Conservation (phyloP, 1,140 invertebrate species). For the Drosophila sp. region DNA sequence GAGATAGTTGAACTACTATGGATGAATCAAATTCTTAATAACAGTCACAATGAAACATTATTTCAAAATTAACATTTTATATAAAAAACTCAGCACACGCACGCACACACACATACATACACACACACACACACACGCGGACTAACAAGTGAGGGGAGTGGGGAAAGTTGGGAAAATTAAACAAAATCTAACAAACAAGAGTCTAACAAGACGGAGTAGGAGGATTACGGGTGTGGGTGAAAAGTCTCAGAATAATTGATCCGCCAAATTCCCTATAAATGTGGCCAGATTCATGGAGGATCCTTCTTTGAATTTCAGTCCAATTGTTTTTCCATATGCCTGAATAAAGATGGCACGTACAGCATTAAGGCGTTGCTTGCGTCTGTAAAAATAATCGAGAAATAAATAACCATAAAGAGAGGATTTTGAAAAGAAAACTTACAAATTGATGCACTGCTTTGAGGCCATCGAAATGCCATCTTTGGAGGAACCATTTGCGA, state of each 20-base stretch:
- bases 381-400: slow-evolving; percentile 62
- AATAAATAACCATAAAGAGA: neutral
- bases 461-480: slow-evolving; percentile 42
- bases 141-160: slow-evolving; percentile 55
- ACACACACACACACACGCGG: neutral
- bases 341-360: slow-evolving; percentile 81
- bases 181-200: slow-evolving; percentile 2
- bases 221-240: slow-evolving; percentile 6
- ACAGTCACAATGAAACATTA: slow-evolving; percentile 61
- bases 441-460: slow-evolving; percentile 68
- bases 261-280: slow-evolving; percentile 76
- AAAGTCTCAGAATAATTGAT: slow-evolving; percentile 64
- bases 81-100: slow-evolving; percentile 54
- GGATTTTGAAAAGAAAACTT: slow-evolving; percentile 21
- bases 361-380: slow-evolving; percentile 85
- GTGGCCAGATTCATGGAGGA: slow-evolving; percentile 73
- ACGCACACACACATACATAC: neutral
- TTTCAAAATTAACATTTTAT: slow-evolving; percentile 55
- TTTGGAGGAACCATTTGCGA: slow-evolving; percentile 82
- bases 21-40: slow-evolving; percentile 46
- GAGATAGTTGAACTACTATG: slow-evolving; percentile 13
- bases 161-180: neutral
- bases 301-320: slow-evolving; percentile 83
- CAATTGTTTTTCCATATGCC: slow-evolving; percentile 81
- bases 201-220: slow-evolving; percentile 6